Conservation (phyloP, 2,113 vertebrate species). For the Pteruthius melanotis region DNA sequence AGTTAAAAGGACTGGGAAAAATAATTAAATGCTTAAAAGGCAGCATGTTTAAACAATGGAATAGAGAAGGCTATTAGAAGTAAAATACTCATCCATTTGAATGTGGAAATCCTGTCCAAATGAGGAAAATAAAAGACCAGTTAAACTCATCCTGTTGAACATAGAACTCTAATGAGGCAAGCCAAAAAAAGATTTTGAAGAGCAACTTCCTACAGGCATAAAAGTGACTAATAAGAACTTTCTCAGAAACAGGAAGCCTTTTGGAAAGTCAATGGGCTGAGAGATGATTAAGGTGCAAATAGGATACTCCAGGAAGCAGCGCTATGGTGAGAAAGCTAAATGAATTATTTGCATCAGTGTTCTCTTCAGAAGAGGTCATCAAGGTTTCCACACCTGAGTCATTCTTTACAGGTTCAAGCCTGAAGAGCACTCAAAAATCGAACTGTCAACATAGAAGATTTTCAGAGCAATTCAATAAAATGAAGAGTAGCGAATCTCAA, state of each 20-base stretch:
- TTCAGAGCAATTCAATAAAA: slow-evolving; percentile 36
- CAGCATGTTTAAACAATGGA: not conserved
- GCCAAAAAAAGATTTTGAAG: not conserved
- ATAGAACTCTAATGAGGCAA: slow-evolving; percentile 18
- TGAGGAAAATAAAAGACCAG: not conserved
- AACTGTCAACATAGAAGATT: slow-evolving; percentile 7
- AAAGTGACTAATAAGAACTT: slow-evolving; percentile 30
- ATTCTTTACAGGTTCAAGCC: not conserved
- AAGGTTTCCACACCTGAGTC: slow-evolving; percentile 2
- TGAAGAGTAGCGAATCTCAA: slow-evolving; percentile 10
- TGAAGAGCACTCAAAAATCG: not conserved
- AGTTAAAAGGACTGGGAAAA: not conserved
- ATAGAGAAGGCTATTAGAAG: not conserved
- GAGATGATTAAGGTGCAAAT: slow-evolving; percentile 51
- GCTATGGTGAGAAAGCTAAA: not conserved
- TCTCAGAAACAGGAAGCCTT: slow-evolving; percentile 29
- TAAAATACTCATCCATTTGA: not conserved
- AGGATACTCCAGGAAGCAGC: slow-evolving; percentile 14
- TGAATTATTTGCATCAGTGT: slow-evolving; percentile 28
- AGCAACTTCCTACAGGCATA: slow-evolving; percentile 1
- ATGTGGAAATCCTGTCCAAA: not conserved
- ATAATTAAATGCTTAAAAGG: not conserved
- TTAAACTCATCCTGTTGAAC: slow-evolving; percentile 2
- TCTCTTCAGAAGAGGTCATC: slow-evolving; percentile 5
- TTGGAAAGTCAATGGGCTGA: slow-evolving; percentile 36